Evolutionary conservation across 2,113 vertebrate species (phyloP).

Genomic region (Macquaria australasica): DNA sequence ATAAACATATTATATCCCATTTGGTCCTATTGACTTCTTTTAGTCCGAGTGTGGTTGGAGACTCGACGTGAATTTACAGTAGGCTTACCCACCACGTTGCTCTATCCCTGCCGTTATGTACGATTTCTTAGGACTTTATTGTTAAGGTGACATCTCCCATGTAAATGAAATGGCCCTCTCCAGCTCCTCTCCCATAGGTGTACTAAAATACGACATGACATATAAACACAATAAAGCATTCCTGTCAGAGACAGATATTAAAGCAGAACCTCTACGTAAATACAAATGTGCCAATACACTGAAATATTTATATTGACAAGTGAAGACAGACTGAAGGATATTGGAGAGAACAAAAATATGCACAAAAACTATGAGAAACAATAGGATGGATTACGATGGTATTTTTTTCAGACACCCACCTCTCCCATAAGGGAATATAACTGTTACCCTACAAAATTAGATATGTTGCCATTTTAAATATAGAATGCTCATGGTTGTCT

Average conservation of each 20-base stretch:
- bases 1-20: not conserved
- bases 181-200: not conserved
- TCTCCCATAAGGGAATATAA: too few relatives aligned
- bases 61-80: too few relatives aligned
- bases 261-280: not conserved
- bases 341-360: not conserved
- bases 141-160: not conserved
- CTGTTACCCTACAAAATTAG: too few relatives aligned
- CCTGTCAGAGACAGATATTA: not conserved
- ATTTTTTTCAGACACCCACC: too few relatives aligned
- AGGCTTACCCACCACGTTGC: not conserved
- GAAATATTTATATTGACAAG: too few relatives aligned
- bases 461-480: too few relatives aligned
- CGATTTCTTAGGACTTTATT: not conserved
- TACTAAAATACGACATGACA: too few relatives aligned
- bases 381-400: not conserved
- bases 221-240: too few relatives aligned
- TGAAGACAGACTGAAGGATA: not conserved
- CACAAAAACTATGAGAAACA: not conserved
- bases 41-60: not conserved
- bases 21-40: not conserved
- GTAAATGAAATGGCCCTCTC: not conserved
- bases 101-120: not conserved
- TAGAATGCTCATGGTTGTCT: not conserved
- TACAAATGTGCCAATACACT: too few relatives aligned